Evolutionary conservation across 2,888 invertebrate genomes (phyloP).

Genomic region (Mayetiola destructor): DNA sequence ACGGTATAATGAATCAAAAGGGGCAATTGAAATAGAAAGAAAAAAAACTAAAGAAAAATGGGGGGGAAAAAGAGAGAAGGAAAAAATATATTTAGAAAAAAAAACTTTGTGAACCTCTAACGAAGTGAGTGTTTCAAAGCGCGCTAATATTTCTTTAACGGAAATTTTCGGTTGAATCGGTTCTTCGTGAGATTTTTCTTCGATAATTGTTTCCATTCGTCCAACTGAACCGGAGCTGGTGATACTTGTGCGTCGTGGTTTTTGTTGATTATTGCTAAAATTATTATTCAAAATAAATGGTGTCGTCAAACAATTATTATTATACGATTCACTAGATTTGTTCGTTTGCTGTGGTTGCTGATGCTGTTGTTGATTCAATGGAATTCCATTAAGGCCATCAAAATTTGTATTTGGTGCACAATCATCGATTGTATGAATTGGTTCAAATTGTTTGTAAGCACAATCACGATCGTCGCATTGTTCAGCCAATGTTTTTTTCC

Average conservation of each 20-base stretch:
- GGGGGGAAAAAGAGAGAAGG: too few relatives aligned
- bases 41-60: too few relatives aligned
- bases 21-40: too few relatives aligned
- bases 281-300: neutral
- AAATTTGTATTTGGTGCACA: neutral
- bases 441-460: neutral
- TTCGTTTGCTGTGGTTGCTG: neutral
- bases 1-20: too few relatives aligned
- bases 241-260: conserved; percentile 30
- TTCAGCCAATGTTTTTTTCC: neutral
- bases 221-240: conserved; percentile 41
- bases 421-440: neutral
- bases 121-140: conserved; percentile 55
- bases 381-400: neutral
- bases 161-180: conserved; percentile 65
- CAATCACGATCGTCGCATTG: conserved; percentile 1
- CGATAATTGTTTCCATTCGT: conserved; percentile 70
- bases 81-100: too few relatives aligned
- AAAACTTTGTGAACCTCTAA: conserved; percentile 30
- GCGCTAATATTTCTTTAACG: conserved; percentile 65
- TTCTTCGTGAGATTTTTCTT: conserved; percentile 70
- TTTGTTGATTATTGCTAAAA: conserved; percentile 13
- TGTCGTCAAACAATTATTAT: too few relatives aligned
- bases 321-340: too few relatives aligned
- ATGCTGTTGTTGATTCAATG: neutral